Base-by-base conservation (phyloP, 2,113 vertebrate species). In the Eretmochelys imbricata region DNA sequence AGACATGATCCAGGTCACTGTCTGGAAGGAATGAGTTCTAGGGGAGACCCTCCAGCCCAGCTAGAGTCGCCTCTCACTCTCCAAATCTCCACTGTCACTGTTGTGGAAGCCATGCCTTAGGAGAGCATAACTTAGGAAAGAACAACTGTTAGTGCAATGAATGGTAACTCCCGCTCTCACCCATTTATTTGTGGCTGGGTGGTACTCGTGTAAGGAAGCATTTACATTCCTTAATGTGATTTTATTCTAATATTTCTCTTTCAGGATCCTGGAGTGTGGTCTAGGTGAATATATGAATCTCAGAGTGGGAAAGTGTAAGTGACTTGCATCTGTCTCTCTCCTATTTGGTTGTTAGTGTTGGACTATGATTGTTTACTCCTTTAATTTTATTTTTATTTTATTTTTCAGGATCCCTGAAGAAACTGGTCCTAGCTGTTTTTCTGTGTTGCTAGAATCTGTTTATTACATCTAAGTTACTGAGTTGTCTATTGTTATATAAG, bases 151-250 rank as follows among this genome's bases (percentile, higher is more conserved):
- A 14, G 13, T 35, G 12, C 13, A 35, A 31, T 2, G 13, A 62
- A 69, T n/a, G 7, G 6, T 69, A n/a, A 69, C 62, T 69, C 29
- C 31, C 0, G 0, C 81, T 24, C 10, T 16, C 85, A 3, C 82
- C 4, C 2, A 0, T 50, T 1, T 75, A 4, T 0, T 88, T 7
- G 51, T 80, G 50, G 79, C 85, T 1, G 76, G 8, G 1, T 65
- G 25, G 90, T 13, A 82, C 53, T 51, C 1, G 10, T 27, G 22
- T 12, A 29, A 4, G 6, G 8, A 10, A 57, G 11, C 22, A 57
- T 4, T 3, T 82, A 53, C 81, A 19, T 81, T 85, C 91, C 22
- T 0, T 3, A 89, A 91, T 65, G 19, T 24, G n/a, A 24, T 59
- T 10, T 53, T 3, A 31, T 91, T 89, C 87, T 79, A 84, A 11